Percentiles rank a stretch among this genome's conserved stretches.
phyloP scores from a whole-genome alignment of 1,140 invertebrate genomes.

The Drosophila dunni region DNA sequence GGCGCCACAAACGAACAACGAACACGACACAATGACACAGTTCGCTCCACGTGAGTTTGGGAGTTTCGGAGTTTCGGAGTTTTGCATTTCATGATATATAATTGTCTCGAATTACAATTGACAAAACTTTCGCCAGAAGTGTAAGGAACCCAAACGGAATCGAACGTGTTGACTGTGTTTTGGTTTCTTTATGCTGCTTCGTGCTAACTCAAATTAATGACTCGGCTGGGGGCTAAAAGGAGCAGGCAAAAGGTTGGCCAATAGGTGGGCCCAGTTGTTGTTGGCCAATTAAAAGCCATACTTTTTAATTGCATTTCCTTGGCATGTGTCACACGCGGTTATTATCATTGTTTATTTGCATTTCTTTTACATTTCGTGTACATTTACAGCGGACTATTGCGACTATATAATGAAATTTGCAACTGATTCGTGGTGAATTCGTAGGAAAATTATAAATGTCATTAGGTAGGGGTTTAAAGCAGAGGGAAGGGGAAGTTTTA shows the following conservation, averaged over 20 bases:
- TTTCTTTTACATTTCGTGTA: slow-evolving; percentile 29
- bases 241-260: slow-evolving; percentile 39
- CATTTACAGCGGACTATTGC: slow-evolving; percentile 4
- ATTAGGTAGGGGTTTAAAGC: too few relatives aligned
- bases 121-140: slow-evolving; percentile 56
- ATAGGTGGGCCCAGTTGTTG: background rate
- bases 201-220: slow-evolving; percentile 76
- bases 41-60: slow-evolving; percentile 13
- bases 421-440: background rate
- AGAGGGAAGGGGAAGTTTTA: too few relatives aligned
- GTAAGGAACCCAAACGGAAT: slow-evolving; percentile 9
- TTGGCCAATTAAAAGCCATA: slow-evolving; percentile 71
- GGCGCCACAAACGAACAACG: slow-evolving; percentile 44
- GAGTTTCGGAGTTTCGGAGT: background rate
- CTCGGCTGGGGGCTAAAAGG: slow-evolving; percentile 57
- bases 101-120: slow-evolving; percentile 65
- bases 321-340: slow-evolving; percentile 54
- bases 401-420: slow-evolving; percentile 10
- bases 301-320: slow-evolving; percentile 77
- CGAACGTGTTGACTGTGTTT: slow-evolving; percentile 7
- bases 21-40: slow-evolving; percentile 64
- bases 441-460: too few relatives aligned
- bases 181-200: slow-evolving; percentile 17
- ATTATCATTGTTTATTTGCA: slow-evolving; percentile 47
- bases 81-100: slow-evolving; percentile 55